Evolutionary conservation across 2,888 invertebrate species (phyloP), one percentile per base, ranked within the genome.

Genomic region (Neria commutata): DNA sequence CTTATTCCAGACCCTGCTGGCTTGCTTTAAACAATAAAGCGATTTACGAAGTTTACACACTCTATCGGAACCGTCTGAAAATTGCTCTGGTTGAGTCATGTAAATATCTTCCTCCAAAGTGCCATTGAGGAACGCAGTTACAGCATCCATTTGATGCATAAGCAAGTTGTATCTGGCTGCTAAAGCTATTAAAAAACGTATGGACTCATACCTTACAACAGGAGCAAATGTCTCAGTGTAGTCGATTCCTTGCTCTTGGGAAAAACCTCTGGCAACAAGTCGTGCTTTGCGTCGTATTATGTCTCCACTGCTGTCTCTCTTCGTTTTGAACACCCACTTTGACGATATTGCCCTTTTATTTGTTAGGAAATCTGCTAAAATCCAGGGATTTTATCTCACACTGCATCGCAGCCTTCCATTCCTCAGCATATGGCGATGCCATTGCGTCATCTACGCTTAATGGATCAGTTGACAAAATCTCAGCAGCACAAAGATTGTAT

Each of bases 401-500:
- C 8, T 54, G 23, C 8, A 42, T 33, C 21, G 58, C 40, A 11
- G 59, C 37, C 3, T 57, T 47, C 10, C 45, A 45, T 23, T 57
- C 60, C 24, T 52, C 52, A n/a, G 48, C 40, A 54, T 55, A 55
- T 40, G 57, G 57, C 29, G 55, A 17, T 17, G 48, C 40, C 51
- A 61, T 25, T 21, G 58, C 58, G 58, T 65, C 59, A 46, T 63
- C 47, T 26, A 60, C 17, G 14, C 56, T 61, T 14, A 23, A 48
- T 4, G 64, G 61, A 58, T 63, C 60, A 33, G 37, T 33, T 14
- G 48, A 48, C 19, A 52, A 52, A 46, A 51, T 42, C 21, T 59
- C 40, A 40, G 53, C 53, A 17, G 49, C 46, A 55, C 60, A 47
- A n/a, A 57, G 50, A n/a, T 52, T 47, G 11, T n/a, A 23, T n/a